Evolutionary conservation across 2,113 vertebrate species (phyloP).

Genomic region (Narcine bancroftii): DNA sequence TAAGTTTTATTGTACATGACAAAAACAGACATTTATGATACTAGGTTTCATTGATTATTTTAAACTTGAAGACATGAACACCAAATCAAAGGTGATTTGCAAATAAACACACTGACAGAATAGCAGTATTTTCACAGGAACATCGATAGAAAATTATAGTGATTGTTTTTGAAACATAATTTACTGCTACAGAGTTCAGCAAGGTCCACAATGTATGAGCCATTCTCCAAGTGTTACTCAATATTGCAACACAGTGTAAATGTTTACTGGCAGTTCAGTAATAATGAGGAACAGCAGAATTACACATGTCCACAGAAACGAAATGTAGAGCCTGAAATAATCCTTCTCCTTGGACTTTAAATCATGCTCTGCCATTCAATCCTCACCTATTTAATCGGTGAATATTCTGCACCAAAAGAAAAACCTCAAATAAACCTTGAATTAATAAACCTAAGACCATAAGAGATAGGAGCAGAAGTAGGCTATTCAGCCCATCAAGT

Average conservation of each 20-base stretch:
- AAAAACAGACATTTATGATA: slow-evolving; percentile 33
- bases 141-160: slow-evolving; percentile 20
- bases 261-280: background rate
- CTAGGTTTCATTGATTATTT: slow-evolving; percentile 35
- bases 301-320: background rate
- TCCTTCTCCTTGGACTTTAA: background rate
- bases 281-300: slow-evolving; percentile 3
- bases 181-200: background rate
- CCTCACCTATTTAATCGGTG: background rate
- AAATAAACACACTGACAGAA: background rate
- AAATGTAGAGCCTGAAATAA: background rate
- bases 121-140: slow-evolving; percentile 15
- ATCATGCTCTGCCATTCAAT: background rate
- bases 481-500: too few relatives aligned
- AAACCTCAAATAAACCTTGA: background rate
- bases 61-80: background rate
- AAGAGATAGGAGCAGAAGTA: too few relatives aligned
- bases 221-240: slow-evolving; percentile 14
- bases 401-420: background rate
- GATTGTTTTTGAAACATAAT: slow-evolving; percentile 31
- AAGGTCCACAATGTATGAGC: background rate
- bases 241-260: slow-evolving; percentile 2
- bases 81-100: slow-evolving; percentile 33
- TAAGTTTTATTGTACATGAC: slow-evolving; percentile 18
- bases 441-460: too few relatives aligned